Base-by-base conservation (phyloP, 1,140 invertebrate genomes). In the Odontomachus brunneus region DNA sequence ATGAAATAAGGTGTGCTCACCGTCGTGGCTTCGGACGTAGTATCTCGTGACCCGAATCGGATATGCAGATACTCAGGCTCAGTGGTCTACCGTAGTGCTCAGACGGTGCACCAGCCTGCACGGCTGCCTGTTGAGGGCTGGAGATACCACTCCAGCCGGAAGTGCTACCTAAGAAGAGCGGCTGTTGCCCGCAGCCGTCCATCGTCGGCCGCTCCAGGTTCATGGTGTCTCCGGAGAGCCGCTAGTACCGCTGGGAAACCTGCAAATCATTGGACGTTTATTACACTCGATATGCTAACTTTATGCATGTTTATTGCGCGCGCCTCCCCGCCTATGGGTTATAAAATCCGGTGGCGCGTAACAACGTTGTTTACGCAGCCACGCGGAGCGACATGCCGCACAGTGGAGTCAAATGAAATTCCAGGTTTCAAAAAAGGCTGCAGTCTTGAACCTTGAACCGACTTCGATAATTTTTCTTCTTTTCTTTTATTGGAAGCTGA, bases 1-100 rank as follows among this genome's bases (percentile, higher is more conserved):
- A 44, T 44, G 22, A 59, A 63, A 49, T 51, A 71, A 55, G 53
- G 72, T 57, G 76, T 51, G 90, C 91, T 94, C 94, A 97, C 97
- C 97, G 96, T 93, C 97, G 95, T 4, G 97, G 97, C 93, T 98
- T 98, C 12, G 97, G 97, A 86, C 97, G 94, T 73, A 98, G 95
- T 91, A 98, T 98, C 93, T 98, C 97, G 93, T 97, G 97, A 87
- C 96, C 97, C 82, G 96, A 95, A 92, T 96, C 96, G 7, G 96
- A 95, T 88, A 96, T 96, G 91, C 96, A 96, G 55, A 96, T 94
- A 73, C 95, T 96, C 24, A 93, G 75, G 92, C 95, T 96, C 81
- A 96, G 92, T 19, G 96, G 96, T 81, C 96, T 96, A 55, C 88
- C 89, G 67, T 92, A 91, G 65, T 90, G 89, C 63, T 90, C 91